A percentile compares a stretch with the other conserved stretches of the same genome.
These are phyloP conservation scores for Cheilosia pagana DNA, from an alignment of 2,888 invertebrate genomes.

Conservation along the genomic window DNA sequence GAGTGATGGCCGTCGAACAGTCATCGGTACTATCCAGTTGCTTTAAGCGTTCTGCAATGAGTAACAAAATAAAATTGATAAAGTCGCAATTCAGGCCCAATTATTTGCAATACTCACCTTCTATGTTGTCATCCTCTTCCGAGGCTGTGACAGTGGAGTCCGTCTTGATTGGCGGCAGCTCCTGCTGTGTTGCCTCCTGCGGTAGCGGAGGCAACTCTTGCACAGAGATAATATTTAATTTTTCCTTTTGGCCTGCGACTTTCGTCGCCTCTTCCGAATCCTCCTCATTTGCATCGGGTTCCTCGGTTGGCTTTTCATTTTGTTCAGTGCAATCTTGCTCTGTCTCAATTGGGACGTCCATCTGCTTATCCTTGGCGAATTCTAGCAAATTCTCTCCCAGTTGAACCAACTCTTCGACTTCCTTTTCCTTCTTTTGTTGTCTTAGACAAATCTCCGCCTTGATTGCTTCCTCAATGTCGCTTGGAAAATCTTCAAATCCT, in stretches of 20 bases:
- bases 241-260: slow-evolving; percentile 13
- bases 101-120: slow-evolving; percentile 76
- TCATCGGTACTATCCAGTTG: slow-evolving; percentile 80
- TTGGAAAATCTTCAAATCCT: slow-evolving; percentile 78
- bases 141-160: slow-evolving; percentile 79
- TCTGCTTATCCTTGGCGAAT: slow-evolving; percentile 18
- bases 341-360: slow-evolving; percentile 5
- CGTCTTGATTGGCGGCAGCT: slow-evolving; percentile 77
- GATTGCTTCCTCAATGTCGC: slow-evolving; percentile 80
- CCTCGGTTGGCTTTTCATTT: slow-evolving; percentile 11
- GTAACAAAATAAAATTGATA: neutral
- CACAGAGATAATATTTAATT: slow-evolving; percentile 76
- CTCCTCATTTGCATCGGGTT: neutral
- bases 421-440: slow-evolving; percentile 76
- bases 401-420: slow-evolving; percentile 14
- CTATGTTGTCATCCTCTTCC: slow-evolving; percentile 80
- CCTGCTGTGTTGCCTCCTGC: slow-evolving; percentile 76
- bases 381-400: slow-evolving; percentile 6
- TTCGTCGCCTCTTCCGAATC: slow-evolving; percentile 14
- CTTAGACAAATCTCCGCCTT: slow-evolving; percentile 81
- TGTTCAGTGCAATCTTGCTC: slow-evolving; percentile 5
- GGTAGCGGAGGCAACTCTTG: slow-evolving; percentile 78
- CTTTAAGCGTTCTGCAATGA: slow-evolving; percentile 79
- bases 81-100: neutral
- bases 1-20: slow-evolving; percentile 75